Percentiles rank a stretch among this genome's conserved stretches.
Conservation (phyloP, 2,888 invertebrate species). For the Adineta ricciae region DNA sequence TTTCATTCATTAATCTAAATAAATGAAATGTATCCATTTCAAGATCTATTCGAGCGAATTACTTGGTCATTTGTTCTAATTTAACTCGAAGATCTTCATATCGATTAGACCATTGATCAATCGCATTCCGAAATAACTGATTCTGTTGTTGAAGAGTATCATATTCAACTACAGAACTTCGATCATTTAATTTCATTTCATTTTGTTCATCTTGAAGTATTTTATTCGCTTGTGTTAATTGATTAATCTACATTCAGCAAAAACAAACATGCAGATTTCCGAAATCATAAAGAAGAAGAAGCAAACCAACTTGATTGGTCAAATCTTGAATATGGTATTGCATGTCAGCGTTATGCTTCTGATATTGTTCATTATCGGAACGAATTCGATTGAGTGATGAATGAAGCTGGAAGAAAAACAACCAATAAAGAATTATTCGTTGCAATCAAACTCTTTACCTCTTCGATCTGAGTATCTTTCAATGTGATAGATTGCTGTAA, state of each 20-base stretch:
- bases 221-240: neutral
- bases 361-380: conserved; percentile 22
- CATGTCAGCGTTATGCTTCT: conserved; percentile 22
- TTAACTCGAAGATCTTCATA: neutral
- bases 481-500: neutral
- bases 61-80: neutral
- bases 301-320: conserved; percentile 17
- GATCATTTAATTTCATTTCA: neutral
- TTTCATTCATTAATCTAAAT: neutral
- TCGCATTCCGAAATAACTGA: conserved; percentile 2
- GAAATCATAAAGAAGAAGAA: neutral
- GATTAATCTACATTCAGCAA: neutral
- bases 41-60: neutral
- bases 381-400: neutral
- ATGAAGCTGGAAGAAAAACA: neutral
- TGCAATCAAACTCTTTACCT: neutral
- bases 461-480: neutral
- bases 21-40: no score
- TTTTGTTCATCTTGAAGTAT: neutral
- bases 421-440: no score
- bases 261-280: neutral
- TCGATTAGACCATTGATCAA: conserved; percentile 17
- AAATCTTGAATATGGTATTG: conserved; percentile 30
- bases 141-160: neutral
- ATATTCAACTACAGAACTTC: neutral